Percentiles rank a stretch among this genome's conserved stretches.
phyloP scores from a whole-genome alignment of 2,113 vertebrate species.

The Sprattus sprattus region DNA sequence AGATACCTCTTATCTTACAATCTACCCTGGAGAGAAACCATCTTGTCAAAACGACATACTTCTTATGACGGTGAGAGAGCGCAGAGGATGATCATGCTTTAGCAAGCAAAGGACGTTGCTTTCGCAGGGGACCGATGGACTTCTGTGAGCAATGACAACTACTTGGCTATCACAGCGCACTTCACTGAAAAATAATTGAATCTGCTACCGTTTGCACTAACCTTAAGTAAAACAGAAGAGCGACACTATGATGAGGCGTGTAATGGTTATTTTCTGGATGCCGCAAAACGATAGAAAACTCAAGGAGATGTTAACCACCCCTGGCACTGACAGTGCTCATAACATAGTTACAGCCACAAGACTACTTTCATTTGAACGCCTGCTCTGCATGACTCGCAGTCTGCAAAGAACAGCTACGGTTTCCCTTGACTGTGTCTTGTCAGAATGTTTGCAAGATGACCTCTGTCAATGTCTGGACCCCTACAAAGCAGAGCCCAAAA shows the following conservation, averaged over 20 bases:
- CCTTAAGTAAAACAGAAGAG: not conserved
- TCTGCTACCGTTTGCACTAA: not conserved
- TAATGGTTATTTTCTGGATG: not conserved
- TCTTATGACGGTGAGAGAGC: no score
- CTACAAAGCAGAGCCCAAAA: conserved; percentile 32
- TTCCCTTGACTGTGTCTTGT: not conserved
- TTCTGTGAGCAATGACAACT: not conserved
- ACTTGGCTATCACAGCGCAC: not conserved
- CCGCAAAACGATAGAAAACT: not conserved
- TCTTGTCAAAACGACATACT: no score
- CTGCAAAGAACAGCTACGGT: conserved; percentile 34
- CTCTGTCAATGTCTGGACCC: conserved; percentile 1
- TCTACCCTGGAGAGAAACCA: no score
- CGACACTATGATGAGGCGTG: not conserved
- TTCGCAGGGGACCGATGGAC: no score
- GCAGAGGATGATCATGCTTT: no score
- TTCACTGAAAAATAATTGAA: not conserved
- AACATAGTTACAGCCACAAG: conserved; percentile 27
- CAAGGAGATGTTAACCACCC: conserved; percentile 30
- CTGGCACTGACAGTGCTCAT: conserved; percentile 25
- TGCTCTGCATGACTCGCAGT: conserved; percentile 46
- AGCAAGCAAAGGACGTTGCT: no score
- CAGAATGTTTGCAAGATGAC: no score
- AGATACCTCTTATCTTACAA: no score
- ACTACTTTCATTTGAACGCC: conserved; percentile 23